Evolutionary conservation across 2,888 invertebrate species (phyloP), one percentile per base, ranked within the genome.

Genomic region (Esperia sulphurella): DNA sequence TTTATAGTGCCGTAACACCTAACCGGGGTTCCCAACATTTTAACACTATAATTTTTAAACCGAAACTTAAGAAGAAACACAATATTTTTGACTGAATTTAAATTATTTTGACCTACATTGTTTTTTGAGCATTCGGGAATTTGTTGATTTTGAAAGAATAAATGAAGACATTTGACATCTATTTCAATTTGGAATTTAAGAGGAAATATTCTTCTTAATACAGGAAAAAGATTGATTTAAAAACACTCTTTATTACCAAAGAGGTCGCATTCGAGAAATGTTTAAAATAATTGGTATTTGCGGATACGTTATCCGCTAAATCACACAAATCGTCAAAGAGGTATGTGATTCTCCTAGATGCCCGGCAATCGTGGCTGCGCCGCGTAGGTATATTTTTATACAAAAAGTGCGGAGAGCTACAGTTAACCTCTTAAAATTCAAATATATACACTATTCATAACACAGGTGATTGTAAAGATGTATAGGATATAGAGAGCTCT

Each of bases 21-120:
- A 4, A 75, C 49, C 6, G 68, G 63, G 10, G 65, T 56, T 35
- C 63, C 60, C 49, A 80, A 55, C 83, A 84, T 83, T 37, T 60
- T 21, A 74, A 57, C 48, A 31, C 44, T 42, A 35, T 6, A 46
- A 54, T 51, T 48, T 48, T 49, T 45, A 44, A 52, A 29, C 41
- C 42, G 21, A 38, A 35, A 28, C 5, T 14, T 41, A 12, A 33
- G 43, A 61, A 65, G n/a, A n/a, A n/a, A n/a, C n/a, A 61, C 57
- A 56, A 49, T 60, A 57, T 59, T 63, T 73, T 70, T 60, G 21
- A 58, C 63, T 68, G 50, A 52, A 64, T 31, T 31, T 52, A 54
- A 54, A 53, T 49, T 61, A 54, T 61, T 60, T 51, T 56, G 45
- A 52, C 54, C 71, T 75, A 77, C 74, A 79, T 83, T 73, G 65